These are phyloP conservation scores for Teleiodes luculella DNA, from an alignment of 2,888 invertebrate genomes.

Conservation along the genomic window DNA sequence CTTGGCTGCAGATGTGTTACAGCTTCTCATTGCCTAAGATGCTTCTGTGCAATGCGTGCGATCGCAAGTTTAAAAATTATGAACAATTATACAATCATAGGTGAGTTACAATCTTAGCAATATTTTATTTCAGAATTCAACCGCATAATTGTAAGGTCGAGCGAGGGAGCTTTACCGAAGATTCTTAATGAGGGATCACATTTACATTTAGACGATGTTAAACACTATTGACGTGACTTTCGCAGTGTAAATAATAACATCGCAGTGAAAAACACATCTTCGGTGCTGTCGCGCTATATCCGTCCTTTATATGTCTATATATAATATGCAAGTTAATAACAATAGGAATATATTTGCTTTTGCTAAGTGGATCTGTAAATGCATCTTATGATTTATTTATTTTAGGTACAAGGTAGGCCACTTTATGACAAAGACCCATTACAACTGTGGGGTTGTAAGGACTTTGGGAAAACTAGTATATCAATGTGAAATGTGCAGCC, in stretches of 20 bases:
- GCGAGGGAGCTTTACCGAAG: too few relatives aligned
- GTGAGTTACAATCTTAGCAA: slow-evolving; percentile 36
- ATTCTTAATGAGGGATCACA: too few relatives aligned
- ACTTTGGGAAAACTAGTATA: slow-evolving; percentile 47
- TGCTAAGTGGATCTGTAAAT: too few relatives aligned
- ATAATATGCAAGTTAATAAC: too few relatives aligned
- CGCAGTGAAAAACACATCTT: too few relatives aligned
- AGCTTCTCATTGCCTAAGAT: slow-evolving; percentile 63
- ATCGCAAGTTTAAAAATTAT: slow-evolving; percentile 68
- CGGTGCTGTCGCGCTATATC: too few relatives aligned
- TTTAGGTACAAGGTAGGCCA: slow-evolving; percentile 64
- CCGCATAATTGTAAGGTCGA: too few relatives aligned
- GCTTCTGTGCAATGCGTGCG: slow-evolving; percentile 68
- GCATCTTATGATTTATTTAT: not conserved
- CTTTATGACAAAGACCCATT: slow-evolving; percentile 55
- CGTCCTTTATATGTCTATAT: too few relatives aligned
- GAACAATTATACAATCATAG: slow-evolving; percentile 72
- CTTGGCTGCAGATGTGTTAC: slow-evolving; percentile 60
- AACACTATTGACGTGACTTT: too few relatives aligned
- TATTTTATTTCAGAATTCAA: not conserved
- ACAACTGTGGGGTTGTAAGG: slow-evolving; percentile 32
- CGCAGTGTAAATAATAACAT: too few relatives aligned
- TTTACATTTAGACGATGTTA: too few relatives aligned
- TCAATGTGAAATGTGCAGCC: slow-evolving; percentile 68
- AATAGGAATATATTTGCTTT: too few relatives aligned